Percentiles rank a stretch among this genome's conserved stretches.
These are phyloP conservation scores for Drosophila burlai DNA, from an alignment of 1,140 invertebrate genomes.

Conservation along the genomic window DNA sequence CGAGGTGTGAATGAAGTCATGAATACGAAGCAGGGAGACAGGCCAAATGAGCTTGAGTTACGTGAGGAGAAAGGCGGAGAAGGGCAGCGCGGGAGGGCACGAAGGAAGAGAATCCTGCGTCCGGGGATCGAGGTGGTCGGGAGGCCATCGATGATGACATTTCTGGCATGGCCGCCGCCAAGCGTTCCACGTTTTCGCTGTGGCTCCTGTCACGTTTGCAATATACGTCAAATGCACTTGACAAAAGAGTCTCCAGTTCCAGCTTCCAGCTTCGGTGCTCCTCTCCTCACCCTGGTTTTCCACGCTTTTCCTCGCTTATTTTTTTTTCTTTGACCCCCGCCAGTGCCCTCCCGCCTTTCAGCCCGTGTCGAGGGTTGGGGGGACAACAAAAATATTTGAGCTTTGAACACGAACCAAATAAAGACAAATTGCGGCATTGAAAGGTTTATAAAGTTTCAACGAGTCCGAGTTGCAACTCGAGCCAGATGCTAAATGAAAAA, in stretches of 20 bases:
- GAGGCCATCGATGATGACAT: conserved; percentile 60
- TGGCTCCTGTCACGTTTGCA: conserved; percentile 77
- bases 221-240: conserved; percentile 83
- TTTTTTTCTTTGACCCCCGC: background rate
- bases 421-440: conserved; percentile 84
- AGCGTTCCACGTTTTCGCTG: conserved; percentile 41
- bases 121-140: background rate
- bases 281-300: background rate
- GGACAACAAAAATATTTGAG: conserved; percentile 72
- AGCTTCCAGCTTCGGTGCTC: conserved; percentile 15
- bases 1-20: conserved; percentile 56
- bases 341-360: conserved; percentile 1
- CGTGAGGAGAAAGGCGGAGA: conserved; percentile 20
- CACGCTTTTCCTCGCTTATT: background rate
- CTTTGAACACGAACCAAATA: conserved; percentile 83
- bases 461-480: conserved; percentile 28
- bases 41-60: conserved; percentile 42
- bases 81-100: background rate
- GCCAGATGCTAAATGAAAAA: conserved; percentile 63
- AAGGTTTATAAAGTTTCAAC: conserved; percentile 77
- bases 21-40: conserved; percentile 54
- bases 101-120: background rate
- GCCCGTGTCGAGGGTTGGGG: background rate
- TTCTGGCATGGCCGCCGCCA: conserved; percentile 36
- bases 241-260: conserved; percentile 49